Evolutionary conservation across 2,113 vertebrate species (phyloP).

Genomic region (Grammomys surdaster): DNA sequence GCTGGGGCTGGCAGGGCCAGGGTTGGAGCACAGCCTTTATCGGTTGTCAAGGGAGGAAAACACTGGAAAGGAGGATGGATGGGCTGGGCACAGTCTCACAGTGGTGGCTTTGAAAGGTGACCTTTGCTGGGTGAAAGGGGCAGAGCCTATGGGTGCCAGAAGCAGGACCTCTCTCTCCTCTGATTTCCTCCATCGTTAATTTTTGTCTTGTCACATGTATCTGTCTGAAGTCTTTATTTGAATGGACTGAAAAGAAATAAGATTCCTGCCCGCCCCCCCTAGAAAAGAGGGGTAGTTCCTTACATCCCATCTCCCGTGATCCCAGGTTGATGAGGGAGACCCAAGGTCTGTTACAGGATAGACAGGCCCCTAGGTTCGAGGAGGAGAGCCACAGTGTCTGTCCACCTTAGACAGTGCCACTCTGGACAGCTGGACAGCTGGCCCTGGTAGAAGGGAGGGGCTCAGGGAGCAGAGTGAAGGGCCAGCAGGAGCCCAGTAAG

Average conservation of each 20-base stretch:
- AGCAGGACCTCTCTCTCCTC: neutral
- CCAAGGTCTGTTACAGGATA: neutral
- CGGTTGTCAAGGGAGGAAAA: neutral
- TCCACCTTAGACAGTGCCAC: neutral
- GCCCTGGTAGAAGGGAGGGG: neutral
- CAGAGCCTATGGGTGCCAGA: neutral
- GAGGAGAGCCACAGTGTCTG: neutral
- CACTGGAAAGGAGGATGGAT: neutral
- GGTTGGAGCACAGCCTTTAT: neutral
- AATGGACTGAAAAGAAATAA: slow-evolving; percentile 43
- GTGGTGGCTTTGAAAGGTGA: neutral
- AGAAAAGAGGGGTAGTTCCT: slow-evolving; percentile 5
- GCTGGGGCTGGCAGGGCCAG: neutral
- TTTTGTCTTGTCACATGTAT: slow-evolving; percentile 9
- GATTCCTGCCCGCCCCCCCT: no score
- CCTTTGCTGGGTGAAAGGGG: slow-evolving; percentile 30
- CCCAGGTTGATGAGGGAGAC: neutral
- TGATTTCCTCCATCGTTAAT: neutral
- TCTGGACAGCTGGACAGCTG: slow-evolving; percentile 70
- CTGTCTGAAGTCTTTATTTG: slow-evolving; percentile 66
- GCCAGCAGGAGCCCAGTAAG: neutral
- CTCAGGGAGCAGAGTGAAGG: neutral
- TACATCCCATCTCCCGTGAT: neutral
- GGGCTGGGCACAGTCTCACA: neutral
- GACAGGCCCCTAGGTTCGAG: neutral